Percentiles rank a stretch among this genome's conserved stretches.
Conservation (phyloP, 1,140 invertebrate species). For the Sitobion miscanthi region DNA sequence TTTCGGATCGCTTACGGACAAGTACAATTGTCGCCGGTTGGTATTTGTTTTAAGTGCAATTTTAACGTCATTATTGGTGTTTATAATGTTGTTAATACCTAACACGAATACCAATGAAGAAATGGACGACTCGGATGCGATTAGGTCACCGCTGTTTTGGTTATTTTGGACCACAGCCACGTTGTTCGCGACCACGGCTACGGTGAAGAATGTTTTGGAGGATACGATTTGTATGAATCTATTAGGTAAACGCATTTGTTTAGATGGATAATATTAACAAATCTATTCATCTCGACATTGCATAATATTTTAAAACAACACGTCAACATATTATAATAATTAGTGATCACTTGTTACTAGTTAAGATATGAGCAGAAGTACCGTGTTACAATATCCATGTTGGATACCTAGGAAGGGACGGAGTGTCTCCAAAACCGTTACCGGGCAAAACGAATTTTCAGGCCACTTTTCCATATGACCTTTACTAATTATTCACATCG, state of each 20-base stretch:
- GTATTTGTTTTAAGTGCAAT: constrained; percentile 67
- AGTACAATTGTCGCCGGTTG: constrained; percentile 75
- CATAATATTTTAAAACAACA: neutral
- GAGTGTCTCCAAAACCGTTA: too few relatives aligned
- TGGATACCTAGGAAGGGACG: too few relatives aligned
- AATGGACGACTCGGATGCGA: neutral
- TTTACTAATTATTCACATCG: too few relatives aligned
- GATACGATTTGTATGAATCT: constrained; percentile 35
- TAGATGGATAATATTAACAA: neutral
- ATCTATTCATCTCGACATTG: neutral
- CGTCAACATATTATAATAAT: neutral
- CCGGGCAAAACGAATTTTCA: too few relatives aligned
- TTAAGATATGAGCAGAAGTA: neutral
- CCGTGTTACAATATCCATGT: too few relatives aligned
- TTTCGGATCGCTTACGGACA: constrained; percentile 80
- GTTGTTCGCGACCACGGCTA: neutral
- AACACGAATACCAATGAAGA: neutral
- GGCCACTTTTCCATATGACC: too few relatives aligned
- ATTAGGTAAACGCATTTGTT: constrained; percentile 17
- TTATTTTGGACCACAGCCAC: neutral
- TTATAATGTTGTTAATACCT: neutral
- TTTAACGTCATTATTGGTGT: neutral
- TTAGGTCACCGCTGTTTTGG: constrained; percentile 16
- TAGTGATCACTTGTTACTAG: neutral
- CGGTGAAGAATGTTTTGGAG: neutral